Percentiles rank a stretch among this genome's conserved stretches.
phyloP scores from a whole-genome alignment of 1,140 invertebrate species.

The Cydia pomonella region DNA sequence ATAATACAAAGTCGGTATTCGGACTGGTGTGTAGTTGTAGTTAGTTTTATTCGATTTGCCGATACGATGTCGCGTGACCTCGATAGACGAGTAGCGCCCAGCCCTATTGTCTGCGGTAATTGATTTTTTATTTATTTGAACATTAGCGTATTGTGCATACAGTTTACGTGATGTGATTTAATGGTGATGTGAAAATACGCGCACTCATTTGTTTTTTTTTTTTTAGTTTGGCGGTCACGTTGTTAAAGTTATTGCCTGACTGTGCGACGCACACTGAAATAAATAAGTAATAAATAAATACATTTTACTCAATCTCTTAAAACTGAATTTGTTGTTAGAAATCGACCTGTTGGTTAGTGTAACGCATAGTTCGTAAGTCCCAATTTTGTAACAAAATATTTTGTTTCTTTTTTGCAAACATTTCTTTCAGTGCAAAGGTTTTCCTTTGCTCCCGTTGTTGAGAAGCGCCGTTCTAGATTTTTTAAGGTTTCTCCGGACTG shows the following conservation, averaged over 20 bases:
- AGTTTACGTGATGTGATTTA: slow-evolving; percentile 16
- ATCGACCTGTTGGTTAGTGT: no score
- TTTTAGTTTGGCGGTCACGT: not conserved
- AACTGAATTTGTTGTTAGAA: no score
- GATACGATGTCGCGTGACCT: slow-evolving; percentile 33
- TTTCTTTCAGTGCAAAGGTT: no score
- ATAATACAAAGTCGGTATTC: not conserved
- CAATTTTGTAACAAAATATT: no score
- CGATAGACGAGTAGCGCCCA: slow-evolving; percentile 56
- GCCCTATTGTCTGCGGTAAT: slow-evolving; percentile 69
- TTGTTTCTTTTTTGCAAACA: no score
- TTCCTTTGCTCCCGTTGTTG: no score
- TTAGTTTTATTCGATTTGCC: slow-evolving; percentile 14
- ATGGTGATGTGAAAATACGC: slow-evolving; percentile 11
- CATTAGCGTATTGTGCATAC: slow-evolving; percentile 19
- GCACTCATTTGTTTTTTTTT: not conserved
- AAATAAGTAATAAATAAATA: no score
- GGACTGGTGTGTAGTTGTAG: not conserved
- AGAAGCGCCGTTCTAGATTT: no score
- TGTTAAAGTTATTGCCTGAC: not conserved
- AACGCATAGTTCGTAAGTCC: no score
- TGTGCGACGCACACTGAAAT: no score
- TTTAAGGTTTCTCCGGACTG: no score
- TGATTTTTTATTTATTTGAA: slow-evolving; percentile 43
- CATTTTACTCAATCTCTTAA: no score